Percentiles rank a stretch among this genome's conserved stretches.
Conservation (phyloP, 2,888 invertebrate genomes). For the Philereme transversata region DNA sequence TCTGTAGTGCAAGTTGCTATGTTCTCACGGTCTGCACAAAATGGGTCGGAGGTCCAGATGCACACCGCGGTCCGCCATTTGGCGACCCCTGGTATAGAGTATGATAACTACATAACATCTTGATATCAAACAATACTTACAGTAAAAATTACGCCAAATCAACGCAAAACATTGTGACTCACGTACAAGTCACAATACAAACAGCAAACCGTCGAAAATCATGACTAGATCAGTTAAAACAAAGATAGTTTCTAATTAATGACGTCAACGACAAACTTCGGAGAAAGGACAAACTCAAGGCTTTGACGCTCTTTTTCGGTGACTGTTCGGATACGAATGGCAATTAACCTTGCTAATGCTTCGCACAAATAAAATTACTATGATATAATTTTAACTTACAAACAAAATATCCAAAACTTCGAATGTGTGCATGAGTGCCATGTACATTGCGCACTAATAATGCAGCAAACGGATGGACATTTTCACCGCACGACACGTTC, state of each 20-base stretch:
- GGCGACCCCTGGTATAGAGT: too few relatives aligned
- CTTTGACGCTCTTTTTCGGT: background rate
- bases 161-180: conserved; percentile 22
- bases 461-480: too few relatives aligned
- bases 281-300: conserved; percentile 14
- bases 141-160: conserved; percentile 14
- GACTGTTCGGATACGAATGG: conserved; percentile 1
- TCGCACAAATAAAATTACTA: too few relatives aligned
- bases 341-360: background rate
- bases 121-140: background rate
- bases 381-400: too few relatives aligned
- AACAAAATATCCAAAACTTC: too few relatives aligned
- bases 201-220: conserved; percentile 5
- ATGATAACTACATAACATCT: background rate
- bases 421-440: too few relatives aligned
- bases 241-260: background rate
- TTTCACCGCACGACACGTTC: too few relatives aligned
- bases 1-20: too few relatives aligned
- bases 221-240: conserved; percentile 1
- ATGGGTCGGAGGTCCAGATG: too few relatives aligned
- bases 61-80: too few relatives aligned
- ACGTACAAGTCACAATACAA: conserved; percentile 9
- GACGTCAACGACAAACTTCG: conserved; percentile 2
- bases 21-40: too few relatives aligned
- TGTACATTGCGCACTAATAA: too few relatives aligned